Percentiles rank a stretch among this genome's conserved stretches.
Conservation (phyloP, 1,140 invertebrate genomes). For the Leptinotarsa lineolata region DNA sequence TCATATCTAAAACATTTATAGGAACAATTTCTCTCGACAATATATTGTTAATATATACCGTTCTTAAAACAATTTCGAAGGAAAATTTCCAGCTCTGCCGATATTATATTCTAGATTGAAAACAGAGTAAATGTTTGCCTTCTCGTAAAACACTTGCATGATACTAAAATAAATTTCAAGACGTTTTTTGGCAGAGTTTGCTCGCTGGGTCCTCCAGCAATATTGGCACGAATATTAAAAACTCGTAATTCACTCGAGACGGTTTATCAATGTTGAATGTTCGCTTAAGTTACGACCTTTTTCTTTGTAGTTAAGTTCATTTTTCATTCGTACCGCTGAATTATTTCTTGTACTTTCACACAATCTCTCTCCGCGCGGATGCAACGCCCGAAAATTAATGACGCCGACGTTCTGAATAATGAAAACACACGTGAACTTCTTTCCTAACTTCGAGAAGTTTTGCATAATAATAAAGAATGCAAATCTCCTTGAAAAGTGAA, state of each 20-base stretch:
- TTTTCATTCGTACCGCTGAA: constrained; percentile 36
- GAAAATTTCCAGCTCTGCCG: background rate
- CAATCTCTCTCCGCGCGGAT: background rate
- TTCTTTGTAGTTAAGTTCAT: constrained; percentile 35
- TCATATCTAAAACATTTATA: too few relatives aligned
- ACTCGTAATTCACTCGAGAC: constrained; percentile 38
- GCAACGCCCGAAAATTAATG: constrained; percentile 4
- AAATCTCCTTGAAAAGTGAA: background rate
- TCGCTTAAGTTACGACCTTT: constrained; percentile 26
- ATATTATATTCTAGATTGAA: constrained; percentile 8
- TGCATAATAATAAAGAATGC: constrained; percentile 5
- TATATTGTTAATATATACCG: too few relatives aligned
- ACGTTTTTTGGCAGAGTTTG: background rate
- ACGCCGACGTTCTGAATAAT: background rate
- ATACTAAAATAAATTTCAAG: background rate
- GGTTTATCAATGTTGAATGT: constrained; percentile 40
- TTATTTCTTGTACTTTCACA: constrained; percentile 30
- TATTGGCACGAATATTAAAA: constrained; percentile 41
- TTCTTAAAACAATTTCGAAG: too few relatives aligned
- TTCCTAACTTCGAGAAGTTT: background rate
- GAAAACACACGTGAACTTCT: constrained; percentile 11
- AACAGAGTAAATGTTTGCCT: background rate
- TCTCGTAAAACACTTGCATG: constrained; percentile 1
- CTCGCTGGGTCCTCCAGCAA: background rate
- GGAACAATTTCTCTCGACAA: too few relatives aligned